phyloP scores from a whole-genome alignment of 2,888 invertebrate genomes.

The Oconnorella tubifera region DNA sequence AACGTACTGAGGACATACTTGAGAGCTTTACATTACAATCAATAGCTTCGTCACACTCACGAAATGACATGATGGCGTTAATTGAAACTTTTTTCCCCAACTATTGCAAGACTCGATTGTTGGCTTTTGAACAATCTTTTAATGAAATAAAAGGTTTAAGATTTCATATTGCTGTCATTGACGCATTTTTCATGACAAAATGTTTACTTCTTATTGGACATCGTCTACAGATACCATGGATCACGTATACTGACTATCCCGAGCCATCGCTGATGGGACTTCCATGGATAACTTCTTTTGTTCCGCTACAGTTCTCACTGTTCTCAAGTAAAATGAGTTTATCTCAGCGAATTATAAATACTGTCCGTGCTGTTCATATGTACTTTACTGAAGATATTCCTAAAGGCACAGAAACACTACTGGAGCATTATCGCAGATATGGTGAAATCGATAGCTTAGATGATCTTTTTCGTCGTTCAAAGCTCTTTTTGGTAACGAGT shows the following conservation, averaged over 20 bases:
- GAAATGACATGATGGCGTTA: too few species aligned
- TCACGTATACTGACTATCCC: slow-evolving; percentile 4
- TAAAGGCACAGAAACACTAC: too few species aligned
- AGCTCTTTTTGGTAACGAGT: slow-evolving; percentile 6
- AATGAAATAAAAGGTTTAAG: neutral
- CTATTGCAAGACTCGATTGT: neutral
- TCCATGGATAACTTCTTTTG: slow-evolving; percentile 8
- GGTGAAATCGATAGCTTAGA: neutral
- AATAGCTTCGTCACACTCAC: too few species aligned
- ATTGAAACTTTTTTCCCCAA: too few species aligned
- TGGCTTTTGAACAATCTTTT: neutral
- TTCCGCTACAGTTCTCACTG: neutral
- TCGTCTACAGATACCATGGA: slow-evolving; percentile 5
- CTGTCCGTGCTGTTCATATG: neutral
- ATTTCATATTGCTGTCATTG: slow-evolving; percentile 5
- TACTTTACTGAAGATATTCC: neutral
- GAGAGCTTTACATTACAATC: too few species aligned
- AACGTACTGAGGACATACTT: too few species aligned
- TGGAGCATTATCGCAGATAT: too few species aligned
- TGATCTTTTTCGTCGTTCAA: slow-evolving; percentile 1
- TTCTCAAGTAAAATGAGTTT: slow-evolving; percentile 1
- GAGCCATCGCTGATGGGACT: neutral
- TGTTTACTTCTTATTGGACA: neutral
- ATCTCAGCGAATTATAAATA: neutral
- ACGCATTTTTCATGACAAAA: neutral